Evolutionary conservation across 2,113 vertebrate genomes (phyloP).

Genomic region (Anseranas semipalmata): DNA sequence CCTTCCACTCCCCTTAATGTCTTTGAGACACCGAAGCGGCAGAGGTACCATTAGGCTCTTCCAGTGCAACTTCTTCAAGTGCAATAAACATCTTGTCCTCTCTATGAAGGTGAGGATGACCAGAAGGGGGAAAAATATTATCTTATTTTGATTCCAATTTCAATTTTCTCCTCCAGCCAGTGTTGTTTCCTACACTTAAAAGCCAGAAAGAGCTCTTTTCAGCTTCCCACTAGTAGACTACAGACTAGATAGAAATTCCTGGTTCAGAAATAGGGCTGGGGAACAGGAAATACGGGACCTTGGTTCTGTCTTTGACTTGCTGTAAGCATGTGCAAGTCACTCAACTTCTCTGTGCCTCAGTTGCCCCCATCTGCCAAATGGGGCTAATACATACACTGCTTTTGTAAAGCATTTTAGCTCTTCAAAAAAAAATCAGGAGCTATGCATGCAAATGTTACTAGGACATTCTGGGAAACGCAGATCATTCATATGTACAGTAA

Average conservation of each 20-base stretch:
- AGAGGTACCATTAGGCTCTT: slow-evolving; percentile 5
- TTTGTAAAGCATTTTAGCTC: slow-evolving; percentile 5
- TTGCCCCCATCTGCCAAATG: background rate
- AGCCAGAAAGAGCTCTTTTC: background rate
- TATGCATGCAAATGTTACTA: background rate
- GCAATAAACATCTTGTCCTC: slow-evolving; percentile 35
- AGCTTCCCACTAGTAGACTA: background rate
- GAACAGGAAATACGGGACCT: background rate
- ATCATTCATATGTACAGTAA: background rate
- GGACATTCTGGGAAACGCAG: background rate
- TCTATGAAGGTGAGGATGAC: background rate
- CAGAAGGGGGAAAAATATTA: background rate
- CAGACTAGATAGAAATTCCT: background rate
- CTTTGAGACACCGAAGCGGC: background rate
- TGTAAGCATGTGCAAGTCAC: background rate
- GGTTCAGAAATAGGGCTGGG: background rate
- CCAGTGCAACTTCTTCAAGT: background rate
- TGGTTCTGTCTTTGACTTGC: background rate
- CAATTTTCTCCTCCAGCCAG: background rate
- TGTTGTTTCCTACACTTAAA: background rate
- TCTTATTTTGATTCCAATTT: background rate
- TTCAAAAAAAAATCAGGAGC: background rate
- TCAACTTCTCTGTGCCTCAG: slow-evolving; percentile 21
- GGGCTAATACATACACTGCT: background rate
- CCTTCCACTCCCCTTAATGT: background rate